Percentiles rank a stretch among this genome's conserved stretches.
phyloP scores from a whole-genome alignment of 2,888 invertebrate genomes.

The Cataglyphis rosenhaueri region DNA sequence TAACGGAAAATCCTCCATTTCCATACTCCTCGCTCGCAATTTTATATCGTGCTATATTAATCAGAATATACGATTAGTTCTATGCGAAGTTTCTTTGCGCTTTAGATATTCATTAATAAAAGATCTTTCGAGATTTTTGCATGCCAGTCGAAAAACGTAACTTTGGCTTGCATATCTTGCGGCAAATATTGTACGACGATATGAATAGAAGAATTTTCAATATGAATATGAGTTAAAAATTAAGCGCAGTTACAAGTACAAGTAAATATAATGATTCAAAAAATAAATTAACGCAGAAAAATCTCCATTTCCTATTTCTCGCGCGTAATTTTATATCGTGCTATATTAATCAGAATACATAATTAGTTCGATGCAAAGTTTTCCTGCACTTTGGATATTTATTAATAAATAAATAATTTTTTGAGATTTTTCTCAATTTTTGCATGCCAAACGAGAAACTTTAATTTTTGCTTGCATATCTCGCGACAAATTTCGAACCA shows the following conservation, averaged over 20 bases:
- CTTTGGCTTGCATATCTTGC: not conserved
- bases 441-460: not conserved
- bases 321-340: slow-evolving; percentile 2
- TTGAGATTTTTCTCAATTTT: not conserved
- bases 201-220: not conserved
- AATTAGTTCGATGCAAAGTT: not conserved
- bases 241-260: not conserved
- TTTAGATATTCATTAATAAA: slow-evolving; percentile 16
- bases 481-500: not conserved
- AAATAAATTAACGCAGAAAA: not conserved
- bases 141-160: not conserved
- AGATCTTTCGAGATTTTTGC: not conserved
- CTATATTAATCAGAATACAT: slow-evolving; percentile 11
- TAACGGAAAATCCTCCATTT: not conserved
- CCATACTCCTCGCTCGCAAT: not conserved
- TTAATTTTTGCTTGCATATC: not conserved
- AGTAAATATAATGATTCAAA: not conserved
- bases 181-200: not conserved
- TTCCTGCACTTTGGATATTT: not conserved
- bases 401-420: slow-evolving; percentile 18
- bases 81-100: not conserved
- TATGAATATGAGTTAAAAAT: not conserved
- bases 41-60: slow-evolving; percentile 9
- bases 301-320: not conserved
- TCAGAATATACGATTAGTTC: slow-evolving; percentile 2